Percentiles rank a stretch among this genome's conserved stretches.
Conservation (phyloP, 37 sponge, comb jelly and placozoan genomes). For the Halisarca cf. caerulea region DNA sequence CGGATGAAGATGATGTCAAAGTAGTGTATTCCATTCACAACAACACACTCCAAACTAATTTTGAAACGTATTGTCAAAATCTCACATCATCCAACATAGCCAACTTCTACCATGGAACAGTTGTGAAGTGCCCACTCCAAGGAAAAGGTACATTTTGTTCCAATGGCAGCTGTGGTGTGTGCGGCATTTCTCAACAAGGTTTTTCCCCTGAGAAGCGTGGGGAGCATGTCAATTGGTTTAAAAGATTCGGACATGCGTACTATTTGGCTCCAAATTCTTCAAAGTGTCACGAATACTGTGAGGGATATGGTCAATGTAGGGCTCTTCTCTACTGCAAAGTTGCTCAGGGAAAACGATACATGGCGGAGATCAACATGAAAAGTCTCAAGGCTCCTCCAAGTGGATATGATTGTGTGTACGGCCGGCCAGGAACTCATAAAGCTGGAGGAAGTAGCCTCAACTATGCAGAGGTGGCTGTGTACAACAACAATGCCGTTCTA, state of each 20-base stretch:
- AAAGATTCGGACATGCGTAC: slow-evolving; percentile 66
- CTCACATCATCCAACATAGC: background rate
- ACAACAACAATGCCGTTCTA: slow-evolving; percentile 31
- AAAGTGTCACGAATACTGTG: slow-evolving; percentile 80
- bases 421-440: background rate
- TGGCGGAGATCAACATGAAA: background rate
- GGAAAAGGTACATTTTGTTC: background rate
- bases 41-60: background rate
- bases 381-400: slow-evolving; percentile 24
- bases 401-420: slow-evolving; percentile 55
- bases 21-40: background rate
- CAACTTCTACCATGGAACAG: background rate
- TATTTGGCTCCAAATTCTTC: slow-evolving; percentile 84
- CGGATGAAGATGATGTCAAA: background rate
- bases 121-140: background rate
- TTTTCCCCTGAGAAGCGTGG: slow-evolving; percentile 14
- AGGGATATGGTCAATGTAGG: slow-evolving; percentile 38
- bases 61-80: background rate
- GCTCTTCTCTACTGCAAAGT: background rate
- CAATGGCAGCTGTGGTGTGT: slow-evolving; percentile 37
- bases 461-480: slow-evolving; percentile 62
- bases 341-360: background rate
- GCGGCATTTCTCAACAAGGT: slow-evolving; percentile 31
- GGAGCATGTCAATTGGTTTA: slow-evolving; percentile 58
- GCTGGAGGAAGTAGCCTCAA: slow-evolving; percentile 27